These are phyloP conservation scores for Drosophila formosana DNA, from an alignment of 2,888 invertebrate genomes.

Conservation along the genomic window DNA sequence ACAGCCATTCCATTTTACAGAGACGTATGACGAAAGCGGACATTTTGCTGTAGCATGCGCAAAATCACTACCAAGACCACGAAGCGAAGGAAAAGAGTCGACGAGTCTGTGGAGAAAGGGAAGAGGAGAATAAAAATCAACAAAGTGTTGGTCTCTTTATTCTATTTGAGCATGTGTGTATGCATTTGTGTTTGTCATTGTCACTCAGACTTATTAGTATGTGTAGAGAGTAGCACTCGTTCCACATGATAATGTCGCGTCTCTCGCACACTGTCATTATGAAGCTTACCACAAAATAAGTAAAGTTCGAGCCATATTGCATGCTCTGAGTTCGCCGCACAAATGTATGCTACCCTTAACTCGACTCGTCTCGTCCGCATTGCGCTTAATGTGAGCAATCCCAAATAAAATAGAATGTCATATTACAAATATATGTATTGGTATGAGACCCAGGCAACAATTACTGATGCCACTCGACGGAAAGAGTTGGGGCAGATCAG, in stretches of 20 bases:
- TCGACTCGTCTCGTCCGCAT: constrained; percentile 31
- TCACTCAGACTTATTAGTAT: constrained; percentile 81
- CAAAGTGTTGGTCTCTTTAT: constrained; percentile 17
- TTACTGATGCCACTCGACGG: constrained; percentile 1
- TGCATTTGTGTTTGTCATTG: constrained; percentile 68
- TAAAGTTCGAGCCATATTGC: constrained; percentile 33
- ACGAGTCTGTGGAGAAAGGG: no score
- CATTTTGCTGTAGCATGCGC: constrained; percentile 54
- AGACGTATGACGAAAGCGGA: constrained; percentile 29
- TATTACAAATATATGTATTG: constrained; percentile 67
- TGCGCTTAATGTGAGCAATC: constrained; percentile 63
- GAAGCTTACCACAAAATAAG: constrained; percentile 53
- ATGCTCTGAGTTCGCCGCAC: constrained; percentile 50
- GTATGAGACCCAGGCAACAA: constrained; percentile 20
- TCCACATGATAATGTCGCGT: constrained; percentile 26
- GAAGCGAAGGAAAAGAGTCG: constrained; percentile 6
- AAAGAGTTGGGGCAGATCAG: constrained; percentile 50
- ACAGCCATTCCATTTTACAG: constrained; percentile 59
- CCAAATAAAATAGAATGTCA: constrained; percentile 76
- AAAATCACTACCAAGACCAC: constrained; percentile 44
- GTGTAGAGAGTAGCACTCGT: constrained; percentile 67
- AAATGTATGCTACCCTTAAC: constrained; percentile 48
- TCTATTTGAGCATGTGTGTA: constrained; percentile 13
- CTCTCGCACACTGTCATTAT: constrained; percentile 31
- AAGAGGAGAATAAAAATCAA: constrained; percentile 4